phyloP scores from a whole-genome alignment of 2,888 invertebrate genomes.

The Laspeyria flexula region DNA sequence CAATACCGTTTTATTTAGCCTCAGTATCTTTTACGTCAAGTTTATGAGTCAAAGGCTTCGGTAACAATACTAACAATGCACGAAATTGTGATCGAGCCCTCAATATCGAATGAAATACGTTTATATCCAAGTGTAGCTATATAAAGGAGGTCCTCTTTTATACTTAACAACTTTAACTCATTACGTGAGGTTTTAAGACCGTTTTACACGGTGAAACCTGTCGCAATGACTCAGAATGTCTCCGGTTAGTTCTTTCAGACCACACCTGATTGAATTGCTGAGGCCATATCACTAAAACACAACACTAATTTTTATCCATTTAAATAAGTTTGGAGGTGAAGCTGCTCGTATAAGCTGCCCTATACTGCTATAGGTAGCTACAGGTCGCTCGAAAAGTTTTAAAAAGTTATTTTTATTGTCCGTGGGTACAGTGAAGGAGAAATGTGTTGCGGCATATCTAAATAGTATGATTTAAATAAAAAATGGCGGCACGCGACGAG shows the following conservation, averaged over 20 bases:
- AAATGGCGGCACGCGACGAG: slow-evolving; percentile 81
- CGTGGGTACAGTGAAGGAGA: slow-evolving; percentile 53
- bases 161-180: neutral
- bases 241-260: neutral
- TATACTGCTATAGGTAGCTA: neutral
- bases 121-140: slow-evolving; percentile 20
- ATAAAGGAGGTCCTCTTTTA: slow-evolving; percentile 6
- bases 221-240: neutral
- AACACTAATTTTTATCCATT: neutral
- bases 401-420: slow-evolving; percentile 63
- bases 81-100: slow-evolving; percentile 32
- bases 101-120: slow-evolving; percentile 34
- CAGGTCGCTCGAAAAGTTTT: slow-evolving; percentile 54
- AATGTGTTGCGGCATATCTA: slow-evolving; percentile 79
- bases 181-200: neutral
- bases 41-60: slow-evolving; percentile 35
- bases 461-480: slow-evolving; percentile 84
- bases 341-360: neutral
- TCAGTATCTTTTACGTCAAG: slow-evolving; percentile 24
- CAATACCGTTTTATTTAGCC: slow-evolving; percentile 30
- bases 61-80: slow-evolving; percentile 40
- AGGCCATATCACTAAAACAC: neutral
- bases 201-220: neutral
- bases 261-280: neutral
- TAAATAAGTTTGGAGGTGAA: neutral